phyloP scores from a whole-genome alignment of 2,797 vertebrate species.

The Paratrypauchen microcephalus region DNA sequence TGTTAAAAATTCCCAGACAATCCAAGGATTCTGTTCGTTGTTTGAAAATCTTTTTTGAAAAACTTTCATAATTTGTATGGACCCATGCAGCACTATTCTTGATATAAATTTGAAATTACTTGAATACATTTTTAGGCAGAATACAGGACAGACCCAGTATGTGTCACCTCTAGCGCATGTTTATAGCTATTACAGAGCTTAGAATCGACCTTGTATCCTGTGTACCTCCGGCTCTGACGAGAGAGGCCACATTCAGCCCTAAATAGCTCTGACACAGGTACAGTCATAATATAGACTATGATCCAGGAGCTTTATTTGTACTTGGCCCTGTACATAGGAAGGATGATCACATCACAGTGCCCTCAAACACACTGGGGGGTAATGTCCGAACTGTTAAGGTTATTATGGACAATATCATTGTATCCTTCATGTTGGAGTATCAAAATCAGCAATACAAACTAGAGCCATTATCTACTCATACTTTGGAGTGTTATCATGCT shows the following conservation, averaged over 20 bases:
- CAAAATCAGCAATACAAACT: no score
- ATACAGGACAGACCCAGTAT: slow-evolving; percentile 41
- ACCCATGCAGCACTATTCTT: no score
- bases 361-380: slow-evolving; percentile 10
- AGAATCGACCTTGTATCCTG: slow-evolving; percentile 50
- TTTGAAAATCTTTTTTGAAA: no score
- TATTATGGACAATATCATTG: slow-evolving; percentile 18
- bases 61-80: no score
- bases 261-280: slow-evolving; percentile 62
- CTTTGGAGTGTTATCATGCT: no score
- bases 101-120: no score
- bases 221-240: slow-evolving; percentile 40
- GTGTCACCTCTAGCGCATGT: slow-evolving; percentile 41
- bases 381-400: slow-evolving; percentile 11
- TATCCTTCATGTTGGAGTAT: slow-evolving; percentile 10
- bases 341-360: slow-evolving; percentile 48
- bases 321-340: slow-evolving; percentile 41
- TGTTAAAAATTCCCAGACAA: no score
- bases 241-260: slow-evolving; percentile 31
- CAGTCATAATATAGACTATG: slow-evolving; percentile 41
- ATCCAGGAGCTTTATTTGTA: slow-evolving; percentile 33
- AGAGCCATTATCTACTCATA: no score
- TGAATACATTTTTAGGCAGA: slow-evolving; percentile 35
- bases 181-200: slow-evolving; percentile 56
- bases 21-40: no score